Evolutionary conservation across 2,113 vertebrate species (phyloP), one percentile per base, ranked within the genome.

Genomic region (Zingel zingel): DNA sequence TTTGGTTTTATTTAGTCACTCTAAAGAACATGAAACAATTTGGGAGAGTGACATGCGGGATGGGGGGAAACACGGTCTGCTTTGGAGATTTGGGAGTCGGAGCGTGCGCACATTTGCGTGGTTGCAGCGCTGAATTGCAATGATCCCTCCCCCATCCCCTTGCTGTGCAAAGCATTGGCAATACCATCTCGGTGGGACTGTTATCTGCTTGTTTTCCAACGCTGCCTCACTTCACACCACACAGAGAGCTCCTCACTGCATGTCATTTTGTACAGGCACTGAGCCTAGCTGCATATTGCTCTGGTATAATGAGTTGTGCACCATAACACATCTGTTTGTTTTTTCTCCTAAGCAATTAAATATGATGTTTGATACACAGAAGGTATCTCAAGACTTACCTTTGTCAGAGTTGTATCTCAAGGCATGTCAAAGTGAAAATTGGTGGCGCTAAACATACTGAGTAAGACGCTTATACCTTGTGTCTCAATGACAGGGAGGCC

Each of bases 1-100:
- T 88, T 90, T 81, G 77, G 85, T 88, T 94, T 93, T 91, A 90
- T 93, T 92, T 89, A 89, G 91, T 90, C 74, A 39, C 87, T 91
- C 79, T 79, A 75, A 83, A 89, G 85, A 93, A 90, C 86, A 87
- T 87, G 66, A 91, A 87, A 89, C 81, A 33, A 85, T 93, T 86
- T 87, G 57, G 53, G 68, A 90, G 88, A 83, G 66, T 87, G 89
- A 90, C 89, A 73, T 53, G 73, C n/a, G 67, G 54, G 76, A 73
- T 33, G 72, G 79, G 68, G 65, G 36, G 53, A 36, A 72, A 84
- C 82, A 50, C 3, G 14, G 76, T 43, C 81, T 62, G 79, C 69
- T 74, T 88, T 65, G 53, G 58, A 77, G 76, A 82, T 82, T 73
- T 83, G 56, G 77, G 36, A 84, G 74, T 48, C 72, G 9, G 78